Conservation (phyloP, 2,113 vertebrate genomes). For the Malurus elegans region DNA sequence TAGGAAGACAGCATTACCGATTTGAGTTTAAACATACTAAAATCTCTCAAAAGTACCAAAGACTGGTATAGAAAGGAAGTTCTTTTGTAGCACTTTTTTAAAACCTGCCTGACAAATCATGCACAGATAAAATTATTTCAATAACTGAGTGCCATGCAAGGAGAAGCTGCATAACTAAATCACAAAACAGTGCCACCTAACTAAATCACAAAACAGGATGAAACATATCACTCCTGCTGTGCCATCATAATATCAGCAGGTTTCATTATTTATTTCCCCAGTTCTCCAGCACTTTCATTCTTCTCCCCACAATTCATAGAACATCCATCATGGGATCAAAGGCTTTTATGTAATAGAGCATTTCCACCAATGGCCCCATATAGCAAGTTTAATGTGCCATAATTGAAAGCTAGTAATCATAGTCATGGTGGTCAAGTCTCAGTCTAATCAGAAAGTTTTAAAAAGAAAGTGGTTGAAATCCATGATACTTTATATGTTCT, state of each 20-base stretch:
- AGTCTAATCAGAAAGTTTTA: not conserved
- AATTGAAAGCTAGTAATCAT: not conserved
- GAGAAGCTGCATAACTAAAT: not conserved
- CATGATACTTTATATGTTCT: not conserved
- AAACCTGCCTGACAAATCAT: not conserved
- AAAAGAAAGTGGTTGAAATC: not conserved
- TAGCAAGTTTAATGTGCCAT: not conserved
- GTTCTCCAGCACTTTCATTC: not conserved
- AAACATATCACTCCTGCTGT: not conserved
- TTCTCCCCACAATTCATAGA: not conserved
- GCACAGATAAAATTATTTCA: not conserved
- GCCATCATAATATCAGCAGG: not conserved
- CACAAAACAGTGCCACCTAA: not conserved
- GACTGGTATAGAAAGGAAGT: not conserved
- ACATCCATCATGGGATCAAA: constrained; percentile 18
- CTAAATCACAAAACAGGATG: not conserved
- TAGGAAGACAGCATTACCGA: not conserved
- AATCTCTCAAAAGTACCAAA: not conserved
- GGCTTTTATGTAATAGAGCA: not conserved
- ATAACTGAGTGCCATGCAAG: not conserved
- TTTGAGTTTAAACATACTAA: not conserved
- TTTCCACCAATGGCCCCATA: not conserved
- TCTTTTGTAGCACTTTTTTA: not conserved
- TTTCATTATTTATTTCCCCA: constrained; percentile 4
- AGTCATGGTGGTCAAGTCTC: not conserved